phyloP scores from a whole-genome alignment of 2,113 vertebrate species.

The Ctenomys sociabilis region DNA sequence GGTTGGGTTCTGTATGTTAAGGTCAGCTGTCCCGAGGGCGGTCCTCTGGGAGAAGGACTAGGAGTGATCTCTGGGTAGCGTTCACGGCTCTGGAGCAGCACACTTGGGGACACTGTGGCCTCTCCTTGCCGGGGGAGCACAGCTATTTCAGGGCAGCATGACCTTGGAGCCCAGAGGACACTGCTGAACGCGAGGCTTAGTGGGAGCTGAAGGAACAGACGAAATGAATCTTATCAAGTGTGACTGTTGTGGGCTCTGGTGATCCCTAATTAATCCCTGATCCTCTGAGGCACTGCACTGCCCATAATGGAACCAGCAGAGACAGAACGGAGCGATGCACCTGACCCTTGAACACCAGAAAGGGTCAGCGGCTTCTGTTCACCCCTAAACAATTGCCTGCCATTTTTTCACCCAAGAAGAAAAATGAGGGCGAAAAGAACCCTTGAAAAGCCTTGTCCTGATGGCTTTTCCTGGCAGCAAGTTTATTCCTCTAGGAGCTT shows the following conservation, averaged over 20 bases:
- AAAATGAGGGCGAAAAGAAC: neutral
- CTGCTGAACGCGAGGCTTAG: constrained; percentile 88
- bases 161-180: constrained; percentile 90
- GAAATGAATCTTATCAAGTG: constrained; percentile 91
- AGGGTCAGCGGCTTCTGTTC: constrained; percentile 57
- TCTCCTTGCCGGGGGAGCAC: constrained; percentile 79
- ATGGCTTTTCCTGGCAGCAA: neutral
- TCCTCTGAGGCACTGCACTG: constrained; percentile 87
- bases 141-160: constrained; percentile 84
- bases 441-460: neutral
- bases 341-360: constrained; percentile 79
- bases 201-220: constrained; percentile 87
- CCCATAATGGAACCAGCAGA: constrained; percentile 83
- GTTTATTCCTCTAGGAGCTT: neutral
- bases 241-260: constrained; percentile 88
- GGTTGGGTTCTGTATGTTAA: constrained; percentile 76
- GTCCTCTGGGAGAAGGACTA: constrained; percentile 87
- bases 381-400: neutral
- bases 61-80: constrained; percentile 90
- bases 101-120: constrained; percentile 80
- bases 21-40: constrained; percentile 84
- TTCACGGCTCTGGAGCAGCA: constrained; percentile 80
- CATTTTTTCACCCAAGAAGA: neutral
- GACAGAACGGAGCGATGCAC: constrained; percentile 82
- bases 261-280: constrained; percentile 92